These are phyloP conservation scores for Perizoma affinitatum DNA, from an alignment of 2,888 invertebrate genomes.

Conservation along the genomic window DNA sequence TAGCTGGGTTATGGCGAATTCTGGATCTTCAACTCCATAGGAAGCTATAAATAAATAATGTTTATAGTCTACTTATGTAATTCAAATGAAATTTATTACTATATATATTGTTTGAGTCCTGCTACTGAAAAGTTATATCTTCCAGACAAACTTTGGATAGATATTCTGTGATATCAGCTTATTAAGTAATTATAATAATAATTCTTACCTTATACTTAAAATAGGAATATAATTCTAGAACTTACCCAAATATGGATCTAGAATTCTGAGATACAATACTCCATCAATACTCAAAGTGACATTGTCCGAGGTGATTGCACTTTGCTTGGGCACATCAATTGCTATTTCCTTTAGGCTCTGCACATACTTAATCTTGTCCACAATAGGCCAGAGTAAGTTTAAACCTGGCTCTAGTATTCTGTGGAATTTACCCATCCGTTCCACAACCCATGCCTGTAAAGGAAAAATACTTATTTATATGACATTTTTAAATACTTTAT, in stretches of 20 bases:
- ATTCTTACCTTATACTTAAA: too few relatives aligned
- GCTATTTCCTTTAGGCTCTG: conserved; percentile 99
- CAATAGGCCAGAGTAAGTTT: conserved; percentile 94
- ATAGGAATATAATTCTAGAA: not conserved
- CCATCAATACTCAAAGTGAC: conserved; percentile 98
- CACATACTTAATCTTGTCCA: conserved; percentile 97
- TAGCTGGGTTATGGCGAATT: conserved; percentile 99
- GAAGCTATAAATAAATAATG: conserved; percentile 84
- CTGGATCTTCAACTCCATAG: conserved; percentile 99
- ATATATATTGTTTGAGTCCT: too few relatives aligned
- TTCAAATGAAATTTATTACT: not conserved
- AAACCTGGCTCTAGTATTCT: conserved; percentile 97
- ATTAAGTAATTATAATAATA: too few relatives aligned
- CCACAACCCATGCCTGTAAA: conserved; percentile 96
- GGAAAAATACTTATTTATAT: not conserved
- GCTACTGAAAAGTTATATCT: too few relatives aligned
- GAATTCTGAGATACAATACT: conserved; percentile 96
- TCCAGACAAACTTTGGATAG: too few relatives aligned
- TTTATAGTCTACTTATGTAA: not conserved
- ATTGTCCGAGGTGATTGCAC: conserved; percentile 98
- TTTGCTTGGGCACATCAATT: conserved; percentile 99
- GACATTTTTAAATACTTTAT: not conserved
- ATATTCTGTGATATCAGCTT: too few relatives aligned
- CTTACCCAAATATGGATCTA: conserved; percentile 94
- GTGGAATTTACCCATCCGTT: conserved; percentile 98